Evolutionary conservation across 2,797 vertebrate species (phyloP).

Genomic region (Hoplostethus atlanticus): DNA sequence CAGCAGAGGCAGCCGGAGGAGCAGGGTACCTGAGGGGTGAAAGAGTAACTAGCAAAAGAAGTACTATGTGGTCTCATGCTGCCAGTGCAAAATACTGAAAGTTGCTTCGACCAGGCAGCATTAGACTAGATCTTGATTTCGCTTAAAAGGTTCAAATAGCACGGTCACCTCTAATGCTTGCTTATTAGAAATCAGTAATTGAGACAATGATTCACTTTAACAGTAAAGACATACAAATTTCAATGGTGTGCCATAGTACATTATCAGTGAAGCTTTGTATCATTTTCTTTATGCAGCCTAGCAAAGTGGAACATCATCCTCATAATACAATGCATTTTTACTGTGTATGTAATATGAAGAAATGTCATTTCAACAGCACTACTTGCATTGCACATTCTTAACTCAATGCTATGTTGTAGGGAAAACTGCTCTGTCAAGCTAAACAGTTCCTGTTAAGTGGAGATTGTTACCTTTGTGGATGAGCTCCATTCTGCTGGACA

Average conservation of each 20-base stretch:
- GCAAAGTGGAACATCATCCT: background rate
- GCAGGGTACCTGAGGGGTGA: conserved; percentile 82
- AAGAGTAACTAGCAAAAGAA: background rate
- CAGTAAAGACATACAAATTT: background rate
- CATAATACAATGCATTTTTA: background rate
- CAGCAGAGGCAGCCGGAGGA: conserved; percentile 69
- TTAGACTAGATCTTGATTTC: background rate
- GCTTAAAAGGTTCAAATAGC: background rate
- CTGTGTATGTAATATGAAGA: background rate
- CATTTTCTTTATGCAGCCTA: background rate
- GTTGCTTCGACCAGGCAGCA: background rate
- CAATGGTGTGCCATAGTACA: background rate
- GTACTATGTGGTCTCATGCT: background rate
- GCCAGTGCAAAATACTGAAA: background rate
- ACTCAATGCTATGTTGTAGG: background rate
- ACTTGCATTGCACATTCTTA: background rate
- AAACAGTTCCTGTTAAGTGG: background rate
- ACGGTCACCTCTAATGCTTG: background rate
- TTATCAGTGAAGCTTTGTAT: background rate
- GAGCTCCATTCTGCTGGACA: conserved; percentile 86
- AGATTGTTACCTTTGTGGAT: conserved; percentile 86
- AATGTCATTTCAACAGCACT: background rate
- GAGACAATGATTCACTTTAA: background rate
- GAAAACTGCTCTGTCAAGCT: background rate
- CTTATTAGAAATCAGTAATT: background rate